These are phyloP conservation scores for Phaedon cochleariae DNA, from an alignment of 2,888 invertebrate genomes.

Conservation along the genomic window DNA sequence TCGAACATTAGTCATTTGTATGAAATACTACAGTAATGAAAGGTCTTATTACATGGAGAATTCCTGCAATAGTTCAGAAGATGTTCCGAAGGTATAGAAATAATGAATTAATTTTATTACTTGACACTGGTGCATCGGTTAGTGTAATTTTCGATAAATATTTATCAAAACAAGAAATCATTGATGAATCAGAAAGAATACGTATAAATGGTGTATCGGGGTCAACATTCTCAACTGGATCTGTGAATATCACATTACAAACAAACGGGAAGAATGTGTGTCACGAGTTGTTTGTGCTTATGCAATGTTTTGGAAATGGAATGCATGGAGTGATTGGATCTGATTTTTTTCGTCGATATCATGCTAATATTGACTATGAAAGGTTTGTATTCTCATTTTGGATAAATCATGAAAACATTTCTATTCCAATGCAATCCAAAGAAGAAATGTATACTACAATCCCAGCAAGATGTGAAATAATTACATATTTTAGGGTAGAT, in stretches of 20 bases:
- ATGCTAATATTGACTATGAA: constrained; percentile 18
- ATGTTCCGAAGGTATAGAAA: not conserved
- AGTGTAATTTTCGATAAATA: constrained; percentile 15
- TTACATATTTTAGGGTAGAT: too few relatives aligned
- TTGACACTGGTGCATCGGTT: constrained; percentile 25
- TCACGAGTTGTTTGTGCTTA: constrained; percentile 16
- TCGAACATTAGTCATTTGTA: too few relatives aligned
- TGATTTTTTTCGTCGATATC: constrained; percentile 16
- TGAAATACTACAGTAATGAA: too few relatives aligned
- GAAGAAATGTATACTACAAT: not conserved
- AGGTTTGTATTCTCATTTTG: constrained; percentile 7
- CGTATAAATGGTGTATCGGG: constrained; percentile 18
- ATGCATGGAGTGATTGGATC: constrained; percentile 20
- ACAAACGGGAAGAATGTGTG: constrained; percentile 1
- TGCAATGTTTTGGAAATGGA: not conserved
- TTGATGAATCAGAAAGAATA: constrained; percentile 10
- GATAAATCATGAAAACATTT: too few relatives aligned
- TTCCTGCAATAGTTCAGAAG: too few relatives aligned
- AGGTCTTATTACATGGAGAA: too few relatives aligned
- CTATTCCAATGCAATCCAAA: not conserved
- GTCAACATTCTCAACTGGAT: constrained; percentile 9
- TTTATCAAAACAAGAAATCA: constrained; percentile 11
- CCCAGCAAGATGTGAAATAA: too few relatives aligned
- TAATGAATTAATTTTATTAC: constrained; percentile 11
- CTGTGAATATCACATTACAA: constrained; percentile 13